Evolutionary conservation across 2,888 invertebrate genomes (phyloP).

Genomic region (Ochropacha duplaris): DNA sequence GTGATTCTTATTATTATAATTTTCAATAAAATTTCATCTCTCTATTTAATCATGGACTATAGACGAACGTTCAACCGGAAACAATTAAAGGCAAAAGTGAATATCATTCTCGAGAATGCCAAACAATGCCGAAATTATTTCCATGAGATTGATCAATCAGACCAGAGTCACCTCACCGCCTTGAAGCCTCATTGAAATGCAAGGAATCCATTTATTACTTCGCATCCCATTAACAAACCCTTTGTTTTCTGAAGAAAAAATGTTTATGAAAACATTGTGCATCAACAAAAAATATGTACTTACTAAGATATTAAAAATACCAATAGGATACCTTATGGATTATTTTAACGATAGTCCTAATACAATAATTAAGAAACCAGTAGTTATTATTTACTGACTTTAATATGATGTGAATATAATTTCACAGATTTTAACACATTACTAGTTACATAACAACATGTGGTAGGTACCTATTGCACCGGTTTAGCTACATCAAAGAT

Average conservation of each 20-base stretch:
- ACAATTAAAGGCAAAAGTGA: slow-evolving; percentile 49
- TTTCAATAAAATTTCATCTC: slow-evolving; percentile 14
- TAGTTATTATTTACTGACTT: too few species aligned
- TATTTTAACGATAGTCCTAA: too few species aligned
- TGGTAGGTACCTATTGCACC: too few species aligned
- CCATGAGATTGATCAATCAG: slow-evolving; percentile 66
- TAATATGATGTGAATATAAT: too few species aligned
- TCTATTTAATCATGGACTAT: slow-evolving; percentile 46
- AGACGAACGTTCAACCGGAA: slow-evolving; percentile 49
- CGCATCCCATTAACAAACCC: slow-evolving; percentile 63
- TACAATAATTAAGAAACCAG: neutral
- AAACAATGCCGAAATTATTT: slow-evolving; percentile 61
- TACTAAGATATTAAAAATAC: too few species aligned
- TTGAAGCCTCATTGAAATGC: slow-evolving; percentile 69
- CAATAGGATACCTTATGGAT: too few species aligned
- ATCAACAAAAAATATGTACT: slow-evolving; percentile 12
- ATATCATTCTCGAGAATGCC: slow-evolving; percentile 59
- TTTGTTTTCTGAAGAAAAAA: slow-evolving; percentile 51
- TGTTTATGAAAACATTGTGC: slow-evolving; percentile 46
- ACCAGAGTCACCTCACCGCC: slow-evolving; percentile 54
- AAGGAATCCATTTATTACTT: slow-evolving; percentile 70
- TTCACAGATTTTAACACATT: neutral
- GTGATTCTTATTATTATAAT: too few species aligned
- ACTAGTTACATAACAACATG: neutral
- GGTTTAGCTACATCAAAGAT: neutral